These are phyloP conservation scores for Salticus scenicus DNA, from an alignment of 2,888 invertebrate species.

Conservation along the genomic window DNA sequence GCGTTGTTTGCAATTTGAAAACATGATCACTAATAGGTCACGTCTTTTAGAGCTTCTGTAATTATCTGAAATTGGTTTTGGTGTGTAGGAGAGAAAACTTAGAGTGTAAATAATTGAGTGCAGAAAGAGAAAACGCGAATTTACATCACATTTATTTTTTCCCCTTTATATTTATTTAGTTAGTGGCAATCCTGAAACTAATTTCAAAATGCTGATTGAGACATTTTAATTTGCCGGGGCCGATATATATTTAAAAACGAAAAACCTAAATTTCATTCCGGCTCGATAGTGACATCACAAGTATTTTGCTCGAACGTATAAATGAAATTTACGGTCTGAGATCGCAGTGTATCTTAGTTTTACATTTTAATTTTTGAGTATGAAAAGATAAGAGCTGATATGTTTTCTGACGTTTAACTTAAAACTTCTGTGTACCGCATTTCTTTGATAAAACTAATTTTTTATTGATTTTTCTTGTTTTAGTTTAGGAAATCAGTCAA, in stretches of 20 bases:
- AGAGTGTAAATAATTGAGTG: slow-evolving; percentile 47
- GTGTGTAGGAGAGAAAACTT: slow-evolving; percentile 44
- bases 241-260: neutral
- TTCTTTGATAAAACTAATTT: no score
- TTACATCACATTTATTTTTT: neutral
- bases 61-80: slow-evolving; percentile 58
- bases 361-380: no score
- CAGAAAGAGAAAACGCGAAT: slow-evolving; percentile 14
- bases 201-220: neutral
- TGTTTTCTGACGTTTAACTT: no score
- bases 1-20: slow-evolving; percentile 52
- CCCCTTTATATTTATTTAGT: neutral
- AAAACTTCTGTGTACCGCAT: no score
- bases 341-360: no score
- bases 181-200: slow-evolving; percentile 5
- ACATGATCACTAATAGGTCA: slow-evolving; percentile 60
- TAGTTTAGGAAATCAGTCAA: no score
- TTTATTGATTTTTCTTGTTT: no score
- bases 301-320: no score
- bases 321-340: no score
- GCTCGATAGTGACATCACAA: no score
- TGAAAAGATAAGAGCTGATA: no score
- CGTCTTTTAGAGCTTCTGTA: slow-evolving; percentile 60
- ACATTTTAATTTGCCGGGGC: neutral
- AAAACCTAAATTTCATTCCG: no score